Evolutionary conservation across 2,888 invertebrate species (phyloP).

Genomic region (Pristionchus japonicus): DNA sequence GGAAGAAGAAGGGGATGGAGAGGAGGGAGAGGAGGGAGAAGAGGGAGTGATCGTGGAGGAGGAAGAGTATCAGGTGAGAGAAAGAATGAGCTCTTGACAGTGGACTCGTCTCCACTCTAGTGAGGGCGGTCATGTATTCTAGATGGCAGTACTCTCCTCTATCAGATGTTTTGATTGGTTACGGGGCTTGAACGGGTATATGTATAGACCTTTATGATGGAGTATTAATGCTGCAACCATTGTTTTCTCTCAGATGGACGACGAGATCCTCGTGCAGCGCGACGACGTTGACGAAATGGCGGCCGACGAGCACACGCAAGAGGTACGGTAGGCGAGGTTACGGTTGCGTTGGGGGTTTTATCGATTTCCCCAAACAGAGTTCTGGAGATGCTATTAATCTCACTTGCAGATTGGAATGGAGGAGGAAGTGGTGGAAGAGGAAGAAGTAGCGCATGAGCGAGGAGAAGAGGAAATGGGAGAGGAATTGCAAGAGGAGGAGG

Average conservation of each 20-base stretch:
- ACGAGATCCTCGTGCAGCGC: background rate
- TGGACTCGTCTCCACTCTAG: too few species aligned
- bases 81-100: background rate
- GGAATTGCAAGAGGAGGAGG: slow-evolving; percentile 22
- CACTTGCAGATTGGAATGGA: slow-evolving; percentile 49
- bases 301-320: slow-evolving; percentile 51
- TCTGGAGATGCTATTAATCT: too few species aligned
- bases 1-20: background rate
- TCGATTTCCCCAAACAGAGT: too few species aligned
- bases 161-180: background rate
- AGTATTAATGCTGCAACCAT: background rate
- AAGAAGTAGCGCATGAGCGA: slow-evolving; percentile 26
- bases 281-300: background rate
- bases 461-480: slow-evolving; percentile 47
- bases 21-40: background rate
- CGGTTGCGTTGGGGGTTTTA: slow-evolving; percentile 45
- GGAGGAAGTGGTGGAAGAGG: slow-evolving; percentile 45
- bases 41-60: background rate
- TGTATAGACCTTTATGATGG: background rate
- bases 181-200: background rate
- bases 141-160: too few species aligned
- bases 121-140: too few species aligned
- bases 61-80: slow-evolving; percentile 34
- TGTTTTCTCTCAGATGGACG: background rate
- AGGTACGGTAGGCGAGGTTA: background rate